Conservation (phyloP, 1,140 invertebrate genomes). For the Mactra quadrangularis region DNA sequence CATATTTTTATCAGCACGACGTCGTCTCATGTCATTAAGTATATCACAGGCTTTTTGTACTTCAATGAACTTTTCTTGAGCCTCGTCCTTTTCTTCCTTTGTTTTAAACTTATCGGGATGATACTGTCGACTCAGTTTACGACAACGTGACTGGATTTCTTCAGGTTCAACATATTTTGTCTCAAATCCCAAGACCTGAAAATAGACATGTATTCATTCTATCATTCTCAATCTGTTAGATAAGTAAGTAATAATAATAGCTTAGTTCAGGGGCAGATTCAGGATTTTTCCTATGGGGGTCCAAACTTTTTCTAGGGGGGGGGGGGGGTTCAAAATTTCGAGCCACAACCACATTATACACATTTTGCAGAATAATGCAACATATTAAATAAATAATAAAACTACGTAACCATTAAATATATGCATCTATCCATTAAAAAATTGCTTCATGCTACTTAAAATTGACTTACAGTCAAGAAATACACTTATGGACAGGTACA, state of each 20-base stretch:
- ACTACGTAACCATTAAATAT: too few species aligned
- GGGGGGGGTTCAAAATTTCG: too few species aligned
- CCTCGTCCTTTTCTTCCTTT: slow-evolving; percentile 85
- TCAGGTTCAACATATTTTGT: slow-evolving; percentile 89
- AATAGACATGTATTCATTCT: not conserved
- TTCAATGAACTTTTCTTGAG: slow-evolving; percentile 95
- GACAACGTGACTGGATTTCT: slow-evolving; percentile 93
- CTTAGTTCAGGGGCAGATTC: not conserved
- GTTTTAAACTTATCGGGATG: slow-evolving; percentile 96
- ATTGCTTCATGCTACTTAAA: too few species aligned
- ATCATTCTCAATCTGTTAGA: not conserved
- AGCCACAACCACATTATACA: too few species aligned
- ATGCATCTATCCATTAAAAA: too few species aligned
- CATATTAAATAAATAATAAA: too few species aligned
- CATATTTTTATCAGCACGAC: slow-evolving; percentile 55
- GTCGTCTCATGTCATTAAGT: slow-evolving; percentile 90
- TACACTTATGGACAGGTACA: too few species aligned
- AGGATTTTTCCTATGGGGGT: not conserved
- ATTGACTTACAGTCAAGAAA: too few species aligned
- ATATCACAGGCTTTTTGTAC: slow-evolving; percentile 96
- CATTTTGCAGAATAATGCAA: too few species aligned
- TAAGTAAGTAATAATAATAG: not conserved
- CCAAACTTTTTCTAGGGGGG: too few species aligned
- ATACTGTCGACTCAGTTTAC: slow-evolving; percentile 92
- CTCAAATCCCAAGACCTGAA: slow-evolving; percentile 90